Conservation (phyloP, 2,888 invertebrate species). For the Netelia inedita region DNA sequence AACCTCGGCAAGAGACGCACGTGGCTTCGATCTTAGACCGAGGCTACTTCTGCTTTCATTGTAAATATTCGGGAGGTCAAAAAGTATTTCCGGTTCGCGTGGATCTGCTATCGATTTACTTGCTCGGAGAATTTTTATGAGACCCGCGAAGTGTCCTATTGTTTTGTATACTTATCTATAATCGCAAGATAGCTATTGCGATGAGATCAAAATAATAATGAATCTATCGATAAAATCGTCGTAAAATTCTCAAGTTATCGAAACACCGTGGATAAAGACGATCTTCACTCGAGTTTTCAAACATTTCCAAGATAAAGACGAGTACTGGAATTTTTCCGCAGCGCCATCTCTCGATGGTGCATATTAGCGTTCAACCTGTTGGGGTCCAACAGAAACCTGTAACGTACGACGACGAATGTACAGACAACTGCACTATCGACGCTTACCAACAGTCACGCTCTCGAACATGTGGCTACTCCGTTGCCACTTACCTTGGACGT, state of each 20-base stretch:
- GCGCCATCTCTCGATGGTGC: constrained; percentile 48
- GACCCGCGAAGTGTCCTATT: too few relatives aligned
- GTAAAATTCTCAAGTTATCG: neutral
- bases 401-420: neutral
- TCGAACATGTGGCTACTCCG: neutral
- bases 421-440: constrained; percentile 26
- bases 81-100: neutral
- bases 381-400: constrained; percentile 31
- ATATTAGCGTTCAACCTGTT: neutral
- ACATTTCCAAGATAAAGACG: neutral
- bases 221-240: neutral
- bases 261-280: too few relatives aligned
- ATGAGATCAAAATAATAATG: too few relatives aligned
- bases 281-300: too few relatives aligned
- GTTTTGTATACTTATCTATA: too few relatives aligned
- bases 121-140: too few relatives aligned
- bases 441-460: constrained; percentile 41
- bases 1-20: neutral
- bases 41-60: constrained; percentile 43
- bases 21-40: constrained; percentile 40
- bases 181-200: neutral
- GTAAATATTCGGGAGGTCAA: constrained; percentile 19
- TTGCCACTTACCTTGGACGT: neutral
- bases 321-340: neutral
- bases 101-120: neutral